Evolutionary conservation across 2,113 vertebrate species (phyloP), one percentile per base, ranked within the genome.

Genomic region (Cebus imitator): DNA sequence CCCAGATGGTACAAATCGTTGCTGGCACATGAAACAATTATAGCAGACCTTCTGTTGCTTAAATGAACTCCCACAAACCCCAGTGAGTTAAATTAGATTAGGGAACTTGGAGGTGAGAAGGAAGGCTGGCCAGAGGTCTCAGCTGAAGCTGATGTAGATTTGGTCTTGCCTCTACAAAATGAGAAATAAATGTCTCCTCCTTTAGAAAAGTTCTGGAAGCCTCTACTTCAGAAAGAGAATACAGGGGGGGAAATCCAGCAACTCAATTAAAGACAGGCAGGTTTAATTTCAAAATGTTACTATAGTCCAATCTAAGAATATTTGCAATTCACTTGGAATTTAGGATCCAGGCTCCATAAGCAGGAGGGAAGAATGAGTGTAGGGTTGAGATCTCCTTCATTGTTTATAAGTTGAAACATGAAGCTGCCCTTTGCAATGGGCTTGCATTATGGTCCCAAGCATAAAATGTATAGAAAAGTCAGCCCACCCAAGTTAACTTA

Each of bases 71-170:
- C 94, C 89, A 97, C 95, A 98, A 98, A 98, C 97, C 98, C 98
- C 98, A 98, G 95, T 43, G 98, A 98, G 98, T 98, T 98, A 98
- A 98, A 99, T 99, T 99, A 98, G 98, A 99, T 99, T 98, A 99
- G 99, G 98, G 99, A 99, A 99, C 98, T 99, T 99, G 98, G 98
- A 99, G 98, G 98, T 96, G 97, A 98, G 95, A 97, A 97, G 98
- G 96, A 98, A 96, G 96, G 93, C 98, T 97, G 97, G 98, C 97
- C 98, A 96, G 98, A 92, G 97, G 98, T 98, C 97, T 97, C 96
- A 21, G 91, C 96, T 98, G 98, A 98, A 97, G 78, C 73, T 90
- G 83, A 94, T 13, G 86, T 96, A 95, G 93, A 83, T 97, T 97
- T 95, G 97, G 94, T 91, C 85, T 85, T 94, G 94, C 70, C 96